These are phyloP conservation scores for Dicycla oo DNA, from an alignment of 2,888 invertebrate genomes.

Conservation along the genomic window DNA sequence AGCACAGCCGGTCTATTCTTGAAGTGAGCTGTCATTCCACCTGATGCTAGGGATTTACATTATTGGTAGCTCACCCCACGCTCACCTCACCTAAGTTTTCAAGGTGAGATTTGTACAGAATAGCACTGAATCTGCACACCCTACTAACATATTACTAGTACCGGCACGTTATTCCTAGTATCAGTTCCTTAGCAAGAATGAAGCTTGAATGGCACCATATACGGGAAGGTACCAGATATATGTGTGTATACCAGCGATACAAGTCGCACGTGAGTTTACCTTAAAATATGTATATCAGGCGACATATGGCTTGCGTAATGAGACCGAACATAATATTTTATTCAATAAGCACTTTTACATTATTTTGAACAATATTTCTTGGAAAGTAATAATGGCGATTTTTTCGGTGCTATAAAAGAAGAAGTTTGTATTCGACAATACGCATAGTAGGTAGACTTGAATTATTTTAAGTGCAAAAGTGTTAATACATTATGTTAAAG, in stretches of 20 bases:
- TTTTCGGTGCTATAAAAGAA: not conserved
- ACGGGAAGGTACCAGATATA: not conserved
- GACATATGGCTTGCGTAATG: slow-evolving; percentile 45
- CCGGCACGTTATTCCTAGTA: not conserved
- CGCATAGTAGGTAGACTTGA: too few species aligned
- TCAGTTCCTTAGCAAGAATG: not conserved
- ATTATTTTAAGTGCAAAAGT: not conserved
- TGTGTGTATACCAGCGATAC: slow-evolving; percentile 4
- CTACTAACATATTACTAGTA: too few species aligned
- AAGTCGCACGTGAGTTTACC: slow-evolving; percentile 28
- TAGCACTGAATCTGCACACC: too few species aligned
- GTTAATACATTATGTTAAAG: too few species aligned
- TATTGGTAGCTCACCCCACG: too few species aligned
- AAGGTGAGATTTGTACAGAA: too few species aligned
- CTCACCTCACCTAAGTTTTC: too few species aligned
- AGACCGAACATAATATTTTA: slow-evolving; percentile 41
- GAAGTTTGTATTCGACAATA: not conserved
- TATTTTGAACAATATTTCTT: slow-evolving; percentile 5
- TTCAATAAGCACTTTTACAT: slow-evolving; percentile 26
- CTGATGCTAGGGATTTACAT: too few species aligned
- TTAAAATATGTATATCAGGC: slow-evolving; percentile 47
- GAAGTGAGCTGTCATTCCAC: too few species aligned
- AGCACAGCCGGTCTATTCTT: too few species aligned
- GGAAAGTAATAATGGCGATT: not conserved
- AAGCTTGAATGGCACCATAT: not conserved